phyloP scores from a whole-genome alignment of 2,888 invertebrate species.

The Ennomos erosarius region DNA sequence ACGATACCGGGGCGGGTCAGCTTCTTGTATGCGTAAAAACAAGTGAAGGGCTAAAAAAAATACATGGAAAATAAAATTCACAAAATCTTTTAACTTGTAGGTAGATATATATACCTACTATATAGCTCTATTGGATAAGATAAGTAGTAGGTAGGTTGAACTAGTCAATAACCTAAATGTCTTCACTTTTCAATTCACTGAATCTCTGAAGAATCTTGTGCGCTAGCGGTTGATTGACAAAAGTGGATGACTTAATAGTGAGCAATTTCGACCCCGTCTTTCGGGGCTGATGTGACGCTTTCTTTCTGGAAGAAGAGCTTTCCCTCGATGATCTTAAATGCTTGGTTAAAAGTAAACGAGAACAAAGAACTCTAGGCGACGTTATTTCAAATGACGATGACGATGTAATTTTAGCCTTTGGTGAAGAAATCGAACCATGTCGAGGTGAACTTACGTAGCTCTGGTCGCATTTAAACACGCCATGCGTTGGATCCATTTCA shows the following conservation, averaged over 20 bases:
- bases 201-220: slow-evolving; percentile 69
- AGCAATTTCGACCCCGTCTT: slow-evolving; percentile 45
- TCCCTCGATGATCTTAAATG: slow-evolving; percentile 48
- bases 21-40: no score
- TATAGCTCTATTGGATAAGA: no score
- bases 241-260: slow-evolving; percentile 57
- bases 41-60: no score
- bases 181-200: slow-evolving; percentile 56
- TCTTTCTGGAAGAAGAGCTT: slow-evolving; percentile 42
- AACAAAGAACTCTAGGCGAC: slow-evolving; percentile 64
- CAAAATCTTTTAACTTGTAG: no score
- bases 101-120: no score
- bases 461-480: slow-evolving; percentile 62
- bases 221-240: slow-evolving; percentile 55
- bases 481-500: slow-evolving; percentile 43
- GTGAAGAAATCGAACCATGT: slow-evolving; percentile 59
- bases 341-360: slow-evolving; percentile 57
- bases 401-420: slow-evolving; percentile 52
- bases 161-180: slow-evolving; percentile 32
- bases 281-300: slow-evolving; percentile 19
- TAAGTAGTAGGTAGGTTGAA: no score
- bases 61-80: no score
- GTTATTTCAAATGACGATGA: slow-evolving; percentile 57
- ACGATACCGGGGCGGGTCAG: no score
- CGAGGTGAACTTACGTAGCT: slow-evolving; percentile 66